Conservation (phyloP, 2,888 invertebrate species). For the Rugalucina vietnamica region DNA sequence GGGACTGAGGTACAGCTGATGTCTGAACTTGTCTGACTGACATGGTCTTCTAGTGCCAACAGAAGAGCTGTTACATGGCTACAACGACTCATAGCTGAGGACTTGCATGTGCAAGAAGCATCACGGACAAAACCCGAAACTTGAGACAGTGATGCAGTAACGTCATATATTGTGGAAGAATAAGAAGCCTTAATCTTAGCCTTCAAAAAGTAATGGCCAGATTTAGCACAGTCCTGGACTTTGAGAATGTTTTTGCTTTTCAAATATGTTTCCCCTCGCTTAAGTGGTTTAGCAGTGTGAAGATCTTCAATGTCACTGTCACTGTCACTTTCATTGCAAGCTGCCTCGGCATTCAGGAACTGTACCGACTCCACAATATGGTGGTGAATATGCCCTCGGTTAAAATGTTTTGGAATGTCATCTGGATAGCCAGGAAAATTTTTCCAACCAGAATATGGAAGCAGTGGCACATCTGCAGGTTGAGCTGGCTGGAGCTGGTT, state of each 20-base stretch:
- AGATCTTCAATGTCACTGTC: constrained; percentile 47
- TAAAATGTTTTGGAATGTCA: constrained; percentile 26
- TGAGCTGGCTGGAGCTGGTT: not conserved
- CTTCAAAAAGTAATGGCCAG: constrained; percentile 39
- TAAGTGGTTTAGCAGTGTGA: constrained; percentile 45
- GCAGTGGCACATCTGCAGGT: not conserved
- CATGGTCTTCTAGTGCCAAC: not conserved
- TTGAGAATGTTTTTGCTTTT: constrained; percentile 33
- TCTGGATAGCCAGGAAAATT: constrained; percentile 20
- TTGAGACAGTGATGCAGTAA: constrained; percentile 19
- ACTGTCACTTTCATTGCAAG: constrained; percentile 7
- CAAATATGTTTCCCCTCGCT: constrained; percentile 23
- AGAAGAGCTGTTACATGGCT: constrained; percentile 15
- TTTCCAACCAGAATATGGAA: constrained; percentile 28
- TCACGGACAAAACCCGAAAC: constrained; percentile 18
- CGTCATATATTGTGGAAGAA: constrained; percentile 15
- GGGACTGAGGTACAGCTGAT: not conserved
- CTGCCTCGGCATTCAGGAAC: constrained; percentile 10
- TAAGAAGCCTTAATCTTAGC: constrained; percentile 42
- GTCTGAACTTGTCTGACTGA: too few species aligned
- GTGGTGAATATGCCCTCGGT: constrained; percentile 47
- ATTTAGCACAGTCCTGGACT: constrained; percentile 41
- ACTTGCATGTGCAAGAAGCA: constrained; percentile 10
- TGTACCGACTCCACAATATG: constrained; percentile 51
- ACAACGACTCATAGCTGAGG: constrained; percentile 21